Percentiles rank a stretch among this genome's conserved stretches.
phyloP scores from a whole-genome alignment of 2,113 vertebrate genomes.

The Grus americana region DNA sequence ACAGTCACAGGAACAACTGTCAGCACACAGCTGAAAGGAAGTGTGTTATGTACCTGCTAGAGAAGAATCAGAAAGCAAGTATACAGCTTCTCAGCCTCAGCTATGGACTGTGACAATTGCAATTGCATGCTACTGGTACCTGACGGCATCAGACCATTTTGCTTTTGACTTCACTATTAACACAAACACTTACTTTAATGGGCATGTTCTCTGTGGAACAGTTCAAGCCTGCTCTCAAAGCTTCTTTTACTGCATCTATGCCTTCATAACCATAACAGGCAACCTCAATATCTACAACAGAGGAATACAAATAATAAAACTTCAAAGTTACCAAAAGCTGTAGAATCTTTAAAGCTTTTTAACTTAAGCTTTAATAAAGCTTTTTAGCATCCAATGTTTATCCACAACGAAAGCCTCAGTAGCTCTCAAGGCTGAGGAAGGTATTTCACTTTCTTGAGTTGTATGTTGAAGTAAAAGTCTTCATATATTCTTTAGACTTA shows the following conservation, averaged over 20 bases:
- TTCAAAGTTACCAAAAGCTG: neutral
- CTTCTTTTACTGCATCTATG: constrained; percentile 97
- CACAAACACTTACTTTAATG: constrained; percentile 86
- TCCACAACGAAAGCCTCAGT: neutral
- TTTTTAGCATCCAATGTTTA: neutral
- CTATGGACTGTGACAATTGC: neutral
- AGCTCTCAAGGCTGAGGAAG: neutral
- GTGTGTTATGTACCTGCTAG: neutral
- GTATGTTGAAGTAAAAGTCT: neutral
- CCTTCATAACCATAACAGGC: constrained; percentile 98
- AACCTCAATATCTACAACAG: constrained; percentile 92
- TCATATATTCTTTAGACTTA: neutral
- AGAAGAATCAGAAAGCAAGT: neutral
- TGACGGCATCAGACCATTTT: neutral
- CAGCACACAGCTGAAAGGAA: neutral
- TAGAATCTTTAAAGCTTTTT: neutral
- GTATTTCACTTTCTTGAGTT: neutral
- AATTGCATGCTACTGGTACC: neutral
- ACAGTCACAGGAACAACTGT: neutral
- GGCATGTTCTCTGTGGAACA: constrained; percentile 98
- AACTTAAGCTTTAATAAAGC: neutral
- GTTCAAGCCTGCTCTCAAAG: constrained; percentile 90
- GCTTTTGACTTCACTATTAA: neutral
- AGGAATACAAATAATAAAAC: neutral
- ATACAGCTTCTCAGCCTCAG: neutral